Evolutionary conservation across 2,888 invertebrate species (phyloP).

Genomic region (Odontocolon sp.): DNA sequence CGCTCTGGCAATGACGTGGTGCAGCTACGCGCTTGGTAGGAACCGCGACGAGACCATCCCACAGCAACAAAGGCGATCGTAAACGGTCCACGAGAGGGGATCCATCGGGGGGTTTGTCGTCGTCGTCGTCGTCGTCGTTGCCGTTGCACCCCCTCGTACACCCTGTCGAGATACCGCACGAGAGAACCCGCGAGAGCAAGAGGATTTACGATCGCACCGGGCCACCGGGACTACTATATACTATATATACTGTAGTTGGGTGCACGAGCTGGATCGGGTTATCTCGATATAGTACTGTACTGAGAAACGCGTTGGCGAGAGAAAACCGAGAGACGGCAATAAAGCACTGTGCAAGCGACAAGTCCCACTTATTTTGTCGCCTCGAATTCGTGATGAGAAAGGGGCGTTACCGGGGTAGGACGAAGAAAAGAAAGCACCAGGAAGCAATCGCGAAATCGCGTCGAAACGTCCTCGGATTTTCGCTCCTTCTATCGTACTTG

Average conservation of each 20-base stretch:
- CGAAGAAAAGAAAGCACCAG: conserved; percentile 41
- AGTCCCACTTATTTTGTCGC: conserved; percentile 61
- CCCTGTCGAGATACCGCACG: conserved; percentile 48
- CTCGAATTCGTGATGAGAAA: conserved; percentile 58
- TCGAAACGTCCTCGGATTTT: conserved; percentile 29
- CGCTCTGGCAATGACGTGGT: neutral
- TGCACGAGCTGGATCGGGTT: conserved; percentile 52
- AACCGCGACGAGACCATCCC: conserved; percentile 3
- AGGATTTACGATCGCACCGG: conserved; percentile 56
- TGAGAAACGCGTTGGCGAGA: conserved; percentile 1
- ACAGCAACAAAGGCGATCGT: conserved; percentile 54
- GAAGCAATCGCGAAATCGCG: conserved; percentile 50
- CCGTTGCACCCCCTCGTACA: conserved; percentile 35
- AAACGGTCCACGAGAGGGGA: conserved; percentile 59
- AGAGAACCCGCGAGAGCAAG: conserved; percentile 21
- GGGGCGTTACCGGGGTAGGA: conserved; percentile 30
- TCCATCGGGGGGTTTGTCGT: conserved; percentile 34
- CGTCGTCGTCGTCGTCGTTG: conserved; percentile 25
- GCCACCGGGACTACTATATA: conserved; percentile 46
- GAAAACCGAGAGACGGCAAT: conserved; percentile 49
- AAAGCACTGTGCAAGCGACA: conserved; percentile 60
- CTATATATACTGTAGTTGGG: conserved; percentile 22
- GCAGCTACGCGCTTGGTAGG: neutral
- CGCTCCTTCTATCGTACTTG: neutral
- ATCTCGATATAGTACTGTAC: conserved; percentile 53